Evolutionary conservation across 2,797 vertebrate genomes (phyloP).

Genomic region (Lepidocolaptes lacrymiger): DNA sequence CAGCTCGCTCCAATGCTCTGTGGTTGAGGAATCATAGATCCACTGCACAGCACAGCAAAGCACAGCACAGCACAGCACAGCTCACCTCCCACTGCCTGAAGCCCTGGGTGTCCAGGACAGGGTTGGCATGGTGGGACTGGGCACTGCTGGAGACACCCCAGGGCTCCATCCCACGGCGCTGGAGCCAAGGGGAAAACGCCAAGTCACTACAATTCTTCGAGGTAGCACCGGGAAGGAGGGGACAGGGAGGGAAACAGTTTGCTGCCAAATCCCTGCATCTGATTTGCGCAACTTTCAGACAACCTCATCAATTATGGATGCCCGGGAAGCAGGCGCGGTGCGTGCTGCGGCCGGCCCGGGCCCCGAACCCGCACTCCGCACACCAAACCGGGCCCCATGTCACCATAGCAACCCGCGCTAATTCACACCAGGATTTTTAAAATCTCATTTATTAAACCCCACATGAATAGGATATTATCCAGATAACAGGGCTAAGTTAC

Average conservation of each 20-base stretch:
- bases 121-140: rapidly evolving
- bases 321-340: conserved; percentile 29
- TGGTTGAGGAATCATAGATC: rapidly evolving
- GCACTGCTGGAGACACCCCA: background rate
- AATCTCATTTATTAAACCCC: conserved; percentile 68
- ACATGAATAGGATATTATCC: conserved; percentile 49
- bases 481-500: conserved; percentile 53
- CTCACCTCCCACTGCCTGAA: rapidly evolving
- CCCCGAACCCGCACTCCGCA: conserved; percentile 23
- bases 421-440: conserved; percentile 77
- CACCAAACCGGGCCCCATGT: conserved; percentile 61
- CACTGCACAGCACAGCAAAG: rapidly evolving
- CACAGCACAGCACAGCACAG: background rate
- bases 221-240: conserved; percentile 57
- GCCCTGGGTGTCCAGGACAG: rapidly evolving
- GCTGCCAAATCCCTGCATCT: conserved; percentile 69
- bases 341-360: conserved; percentile 20
- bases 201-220: conserved; percentile 68
- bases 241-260: conserved; percentile 33
- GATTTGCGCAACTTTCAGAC: conserved; percentile 71
- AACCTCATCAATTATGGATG: conserved; percentile 72
- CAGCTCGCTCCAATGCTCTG: background rate
- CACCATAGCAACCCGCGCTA: conserved; percentile 70
- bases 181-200: conserved; percentile 10
- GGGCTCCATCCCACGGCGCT: rapidly evolving